phyloP scores from a whole-genome alignment of 2,113 vertebrate species.

The Crotalus tigris region DNA sequence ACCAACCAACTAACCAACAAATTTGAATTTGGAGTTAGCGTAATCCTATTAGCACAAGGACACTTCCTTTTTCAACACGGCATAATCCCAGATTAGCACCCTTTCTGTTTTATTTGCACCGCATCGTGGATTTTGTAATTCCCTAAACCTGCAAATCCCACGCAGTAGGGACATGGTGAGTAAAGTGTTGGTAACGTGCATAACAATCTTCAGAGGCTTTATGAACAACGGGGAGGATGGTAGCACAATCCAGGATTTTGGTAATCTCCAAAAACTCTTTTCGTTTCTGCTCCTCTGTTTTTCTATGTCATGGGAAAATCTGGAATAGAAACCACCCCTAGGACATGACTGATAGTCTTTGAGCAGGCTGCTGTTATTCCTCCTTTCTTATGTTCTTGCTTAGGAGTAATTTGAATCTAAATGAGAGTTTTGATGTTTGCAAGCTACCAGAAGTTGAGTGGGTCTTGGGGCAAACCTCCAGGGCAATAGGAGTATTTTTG shows the following conservation, averaged over 20 bases:
- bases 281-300: no score
- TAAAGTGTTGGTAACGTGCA: background rate
- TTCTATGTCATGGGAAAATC: background rate
- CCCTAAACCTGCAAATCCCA: background rate
- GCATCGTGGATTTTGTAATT: background rate
- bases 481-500: background rate
- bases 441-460: background rate
- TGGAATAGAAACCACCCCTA: background rate
- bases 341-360: background rate
- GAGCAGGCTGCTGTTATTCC: background rate
- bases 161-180: no score
- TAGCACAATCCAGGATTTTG: background rate
- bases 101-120: background rate
- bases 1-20: no score
- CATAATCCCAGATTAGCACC: background rate
- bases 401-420: background rate
- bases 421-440: background rate
- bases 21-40: background rate
- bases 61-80: background rate
- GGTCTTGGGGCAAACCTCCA: background rate
- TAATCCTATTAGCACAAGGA: background rate
- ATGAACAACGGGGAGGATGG: no score
- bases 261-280: background rate
- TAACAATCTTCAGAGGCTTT: background rate
- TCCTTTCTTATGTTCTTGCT: background rate